A percentile compares a stretch with the other conserved stretches of the same genome.
phyloP scores from a whole-genome alignment of 2,113 vertebrate genomes.

The Urocitellus parryii region DNA sequence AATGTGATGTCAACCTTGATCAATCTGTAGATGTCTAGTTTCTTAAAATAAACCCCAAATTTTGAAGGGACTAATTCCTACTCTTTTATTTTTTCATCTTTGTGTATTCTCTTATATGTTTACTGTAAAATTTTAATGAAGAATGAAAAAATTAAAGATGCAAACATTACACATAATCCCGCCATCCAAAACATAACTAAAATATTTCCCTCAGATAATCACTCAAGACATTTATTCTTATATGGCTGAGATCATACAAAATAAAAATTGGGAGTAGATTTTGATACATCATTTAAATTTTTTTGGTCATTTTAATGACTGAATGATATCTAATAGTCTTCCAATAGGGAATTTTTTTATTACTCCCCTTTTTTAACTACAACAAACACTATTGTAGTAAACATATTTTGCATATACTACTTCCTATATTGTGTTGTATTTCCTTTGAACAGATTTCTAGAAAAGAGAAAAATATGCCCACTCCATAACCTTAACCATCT shows the following conservation, averaged over 20 bases:
- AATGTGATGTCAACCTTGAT: neutral
- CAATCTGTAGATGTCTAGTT: neutral
- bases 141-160: neutral
- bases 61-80: neutral
- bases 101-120: neutral
- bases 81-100: neutral
- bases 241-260: neutral
- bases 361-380: conserved; percentile 14
- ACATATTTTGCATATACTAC: neutral
- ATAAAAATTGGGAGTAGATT: neutral
- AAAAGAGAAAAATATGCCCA: neutral
- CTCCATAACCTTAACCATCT: neutral
- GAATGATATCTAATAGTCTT: neutral
- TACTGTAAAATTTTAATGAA: neutral
- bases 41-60: neutral
- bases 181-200: neutral
- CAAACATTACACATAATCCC: neutral
- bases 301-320: neutral
- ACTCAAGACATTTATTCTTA: neutral
- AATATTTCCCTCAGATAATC: neutral
- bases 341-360: neutral
- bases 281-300: neutral
- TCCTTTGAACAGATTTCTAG: neutral
- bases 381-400: neutral
- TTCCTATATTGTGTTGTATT: neutral